Evolutionary conservation across 2,888 invertebrate genomes (phyloP), one percentile per base, ranked within the genome.

Genomic region (Syritta pipiens): DNA sequence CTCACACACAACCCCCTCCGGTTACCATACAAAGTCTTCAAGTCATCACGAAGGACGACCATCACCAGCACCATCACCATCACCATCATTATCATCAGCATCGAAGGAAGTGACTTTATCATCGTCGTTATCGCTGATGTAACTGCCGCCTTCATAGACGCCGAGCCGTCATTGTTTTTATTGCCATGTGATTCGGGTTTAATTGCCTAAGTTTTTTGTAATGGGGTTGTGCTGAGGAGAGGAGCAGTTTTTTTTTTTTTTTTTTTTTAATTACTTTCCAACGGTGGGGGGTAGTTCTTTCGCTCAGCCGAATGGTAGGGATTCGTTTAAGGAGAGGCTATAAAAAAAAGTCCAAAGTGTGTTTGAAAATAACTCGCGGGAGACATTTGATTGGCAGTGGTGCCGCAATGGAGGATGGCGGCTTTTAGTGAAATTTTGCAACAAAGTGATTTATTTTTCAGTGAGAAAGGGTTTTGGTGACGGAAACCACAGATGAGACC

Each of bases 101-200:
- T 42, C 62, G 46, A 19, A 37, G 28, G 24, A 57, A 57, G 49
- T 69, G 69, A 76, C 69, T 76, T 69, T 69, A 69, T 68, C 75
- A 75, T 68, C 62, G 62, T 68, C 75, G 49, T 76, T 76, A 76
- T 76, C 76, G 76, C 76, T 69, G 69, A 69, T 76, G 75, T 76
- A 76, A 76, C 75, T 76, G 62, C 62, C 57, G 69, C 68, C 75
- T 57, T 49, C 44, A 37, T 49, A 49, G 51, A 17, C 40, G 65
- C 51, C 63, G 63, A 57, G 76, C 59, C 77, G 65, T 71, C 71
- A 71, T 77, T 71, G 59, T 60, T 77, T 71, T 77, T 77, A 77
- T 60, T 65, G 77, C 77, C 65, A 77, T 71, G 77, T 65, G 77
- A 77, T 77, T 77, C 71, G 60, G 71, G 60, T 67, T 77, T 77